These are phyloP conservation scores for Esox lucius DNA, from an alignment of 2,797 vertebrate genomes.

Conservation along the genomic window DNA sequence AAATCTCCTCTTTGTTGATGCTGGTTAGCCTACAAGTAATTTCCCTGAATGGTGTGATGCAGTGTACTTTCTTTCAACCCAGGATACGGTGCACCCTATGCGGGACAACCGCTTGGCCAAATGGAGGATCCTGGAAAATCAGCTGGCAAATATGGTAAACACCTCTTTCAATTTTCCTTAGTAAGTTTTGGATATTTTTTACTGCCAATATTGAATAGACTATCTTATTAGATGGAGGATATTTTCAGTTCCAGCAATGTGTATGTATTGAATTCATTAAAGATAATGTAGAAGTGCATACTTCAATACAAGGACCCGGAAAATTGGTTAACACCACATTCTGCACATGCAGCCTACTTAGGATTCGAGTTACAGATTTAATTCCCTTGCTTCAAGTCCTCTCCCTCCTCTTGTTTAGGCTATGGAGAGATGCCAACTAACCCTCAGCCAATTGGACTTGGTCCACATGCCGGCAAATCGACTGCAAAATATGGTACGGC, in stretches of 20 bases:
- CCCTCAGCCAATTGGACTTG: slow-evolving; percentile 49
- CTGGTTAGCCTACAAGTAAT: background rate
- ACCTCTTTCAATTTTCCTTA: background rate
- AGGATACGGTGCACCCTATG: slow-evolving; percentile 53
- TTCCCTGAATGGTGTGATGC: background rate
- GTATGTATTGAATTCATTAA: too few species aligned
- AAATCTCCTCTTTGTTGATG: background rate
- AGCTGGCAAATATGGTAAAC: slow-evolving; percentile 55
- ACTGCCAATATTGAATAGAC: too few species aligned
- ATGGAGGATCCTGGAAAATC: slow-evolving; percentile 44
- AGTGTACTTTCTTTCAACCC: background rate
- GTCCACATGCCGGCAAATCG: slow-evolving; percentile 40
- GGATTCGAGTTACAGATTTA: too few species aligned
- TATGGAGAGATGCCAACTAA: slow-evolving; percentile 61
- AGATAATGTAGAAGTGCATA: too few species aligned
- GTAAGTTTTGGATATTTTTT: background rate
- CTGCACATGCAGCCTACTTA: too few species aligned
- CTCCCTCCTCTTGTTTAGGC: slow-evolving; percentile 40
- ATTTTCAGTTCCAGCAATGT: too few species aligned
- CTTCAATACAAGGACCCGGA: too few species aligned
- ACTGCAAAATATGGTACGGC: slow-evolving; percentile 46
- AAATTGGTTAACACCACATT: too few species aligned
- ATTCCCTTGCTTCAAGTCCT: background rate
- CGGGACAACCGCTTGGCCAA: slow-evolving; percentile 47
- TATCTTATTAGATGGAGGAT: too few species aligned